Conservation (phyloP, 1,140 invertebrate species). For the Drosophila carrolli region DNA sequence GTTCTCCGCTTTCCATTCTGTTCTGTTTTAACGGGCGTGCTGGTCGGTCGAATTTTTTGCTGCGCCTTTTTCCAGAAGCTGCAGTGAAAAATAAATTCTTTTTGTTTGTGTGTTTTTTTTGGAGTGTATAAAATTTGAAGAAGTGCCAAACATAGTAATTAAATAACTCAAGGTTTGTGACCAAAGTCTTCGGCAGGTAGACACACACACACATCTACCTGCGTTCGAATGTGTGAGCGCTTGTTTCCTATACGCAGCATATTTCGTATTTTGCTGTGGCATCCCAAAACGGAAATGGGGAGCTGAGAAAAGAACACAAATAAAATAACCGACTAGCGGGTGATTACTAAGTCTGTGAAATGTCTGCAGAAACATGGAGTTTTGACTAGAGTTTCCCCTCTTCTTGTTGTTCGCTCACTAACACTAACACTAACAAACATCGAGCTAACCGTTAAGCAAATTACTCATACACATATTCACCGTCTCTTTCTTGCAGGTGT, state of each 20-base stretch:
- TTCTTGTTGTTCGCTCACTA: slow-evolving; percentile 1
- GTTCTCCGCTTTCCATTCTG: slow-evolving; percentile 19
- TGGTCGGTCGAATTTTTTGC: slow-evolving; percentile 37
- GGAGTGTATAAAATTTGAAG: slow-evolving; percentile 11
- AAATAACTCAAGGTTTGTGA: slow-evolving; percentile 49
- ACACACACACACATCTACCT: slow-evolving; percentile 30
- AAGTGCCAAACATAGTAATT: slow-evolving; percentile 33
- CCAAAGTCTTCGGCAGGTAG: slow-evolving; percentile 32
- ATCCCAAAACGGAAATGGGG: slow-evolving; percentile 35
- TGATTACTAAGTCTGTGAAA: slow-evolving; percentile 3
- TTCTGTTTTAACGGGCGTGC: slow-evolving; percentile 16
- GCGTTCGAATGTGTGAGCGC: slow-evolving; percentile 12
- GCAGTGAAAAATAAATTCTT: slow-evolving; percentile 16
- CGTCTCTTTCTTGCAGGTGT: slow-evolving; percentile 71
- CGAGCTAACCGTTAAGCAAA: slow-evolving; percentile 34
- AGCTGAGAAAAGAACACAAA: slow-evolving; percentile 6
- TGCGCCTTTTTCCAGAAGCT: slow-evolving; percentile 17
- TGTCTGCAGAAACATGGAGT: slow-evolving; percentile 9
- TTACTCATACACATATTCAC: slow-evolving; percentile 26
- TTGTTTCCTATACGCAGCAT: slow-evolving; percentile 40
- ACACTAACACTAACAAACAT: background rate
- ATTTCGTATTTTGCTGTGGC: slow-evolving; percentile 27
- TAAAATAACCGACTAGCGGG: background rate
- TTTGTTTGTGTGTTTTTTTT: slow-evolving; percentile 19
- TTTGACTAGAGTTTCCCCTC: background rate